These are phyloP conservation scores for Mionectes macconnelli DNA, from an alignment of 2,113 vertebrate species.

Conservation along the genomic window DNA sequence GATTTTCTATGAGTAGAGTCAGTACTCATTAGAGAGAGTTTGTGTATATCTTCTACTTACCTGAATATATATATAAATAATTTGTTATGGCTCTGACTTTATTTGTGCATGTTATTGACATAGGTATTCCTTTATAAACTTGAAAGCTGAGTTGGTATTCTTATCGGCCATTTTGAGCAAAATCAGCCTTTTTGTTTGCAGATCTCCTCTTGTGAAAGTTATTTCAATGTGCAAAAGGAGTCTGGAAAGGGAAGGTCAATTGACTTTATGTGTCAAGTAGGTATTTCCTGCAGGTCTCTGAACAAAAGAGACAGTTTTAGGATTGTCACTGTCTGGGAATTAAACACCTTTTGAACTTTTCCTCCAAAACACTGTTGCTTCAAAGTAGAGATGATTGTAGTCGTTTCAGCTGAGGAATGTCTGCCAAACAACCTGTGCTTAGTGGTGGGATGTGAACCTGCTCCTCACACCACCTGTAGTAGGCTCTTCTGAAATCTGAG, in stretches of 20 bases:
- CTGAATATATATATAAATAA: background rate
- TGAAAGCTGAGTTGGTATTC: background rate
- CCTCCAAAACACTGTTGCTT: background rate
- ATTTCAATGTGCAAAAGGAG: background rate
- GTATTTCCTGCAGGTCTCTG: background rate
- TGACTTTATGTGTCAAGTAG: background rate
- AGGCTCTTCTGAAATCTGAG: background rate
- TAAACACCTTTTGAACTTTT: background rate
- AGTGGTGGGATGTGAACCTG: background rate
- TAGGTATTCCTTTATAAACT: background rate
- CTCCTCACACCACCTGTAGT: background rate
- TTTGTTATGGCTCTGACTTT: background rate
- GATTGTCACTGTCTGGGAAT: background rate
- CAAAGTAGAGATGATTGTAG: background rate
- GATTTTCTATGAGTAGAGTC: background rate
- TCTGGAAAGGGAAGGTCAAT: background rate
- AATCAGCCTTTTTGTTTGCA: background rate
- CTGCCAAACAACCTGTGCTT: conserved; percentile 9
- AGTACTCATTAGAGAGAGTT: background rate
- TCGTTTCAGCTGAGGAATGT: background rate
- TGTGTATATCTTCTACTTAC: background rate
- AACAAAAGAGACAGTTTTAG: background rate
- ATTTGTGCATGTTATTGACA: background rate
- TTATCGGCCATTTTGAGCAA: background rate
- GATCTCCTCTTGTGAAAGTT: background rate